Conservation (phyloP, 2,113 vertebrate species). For the Dicentrarchus labrax region DNA sequence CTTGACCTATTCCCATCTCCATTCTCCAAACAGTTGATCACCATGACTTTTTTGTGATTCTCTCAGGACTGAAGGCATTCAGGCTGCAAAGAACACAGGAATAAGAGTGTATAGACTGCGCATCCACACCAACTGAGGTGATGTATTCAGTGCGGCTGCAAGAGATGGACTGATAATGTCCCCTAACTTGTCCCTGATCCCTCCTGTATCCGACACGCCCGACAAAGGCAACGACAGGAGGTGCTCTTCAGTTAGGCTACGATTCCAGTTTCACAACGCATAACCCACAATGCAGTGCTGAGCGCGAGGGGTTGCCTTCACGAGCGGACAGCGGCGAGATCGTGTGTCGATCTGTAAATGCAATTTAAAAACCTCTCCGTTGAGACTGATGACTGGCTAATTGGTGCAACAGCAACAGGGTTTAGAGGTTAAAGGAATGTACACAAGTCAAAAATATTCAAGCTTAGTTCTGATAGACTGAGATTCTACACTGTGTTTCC, state of each 20-base stretch:
- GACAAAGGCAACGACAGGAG: conserved; percentile 52
- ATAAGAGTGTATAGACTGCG: conserved; percentile 13
- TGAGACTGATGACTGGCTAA: conserved; percentile 69
- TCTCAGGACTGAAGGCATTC: conserved; percentile 64
- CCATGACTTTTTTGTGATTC: conserved; percentile 19
- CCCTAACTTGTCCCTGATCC: conserved; percentile 75
- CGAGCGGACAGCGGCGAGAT: conserved; percentile 37
- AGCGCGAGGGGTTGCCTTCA: conserved; percentile 38
- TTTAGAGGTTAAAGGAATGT: conserved; percentile 80
- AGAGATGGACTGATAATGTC: conserved; percentile 57
- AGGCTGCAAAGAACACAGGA: conserved; percentile 55
- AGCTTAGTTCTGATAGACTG: conserved; percentile 68
- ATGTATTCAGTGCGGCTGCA: conserved; percentile 55
- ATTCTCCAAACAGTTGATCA: conserved; percentile 28
- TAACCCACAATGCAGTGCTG: conserved; percentile 70
- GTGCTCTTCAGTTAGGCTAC: conserved; percentile 68
- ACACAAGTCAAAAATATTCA: conserved; percentile 73
- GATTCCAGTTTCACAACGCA: conserved; percentile 81
- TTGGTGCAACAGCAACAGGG: conserved; percentile 54
- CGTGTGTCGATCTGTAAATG: conserved; percentile 53
- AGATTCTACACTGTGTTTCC: conserved; percentile 78
- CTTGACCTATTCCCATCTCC: conserved; percentile 24
- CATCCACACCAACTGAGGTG: conserved; percentile 44
- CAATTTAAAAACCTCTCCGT: conserved; percentile 68
- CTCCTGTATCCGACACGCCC: conserved; percentile 35